Evolutionary conservation across 2,797 vertebrate species (phyloP), one percentile per base, ranked within the genome.

Genomic region (Lates japonicus): DNA sequence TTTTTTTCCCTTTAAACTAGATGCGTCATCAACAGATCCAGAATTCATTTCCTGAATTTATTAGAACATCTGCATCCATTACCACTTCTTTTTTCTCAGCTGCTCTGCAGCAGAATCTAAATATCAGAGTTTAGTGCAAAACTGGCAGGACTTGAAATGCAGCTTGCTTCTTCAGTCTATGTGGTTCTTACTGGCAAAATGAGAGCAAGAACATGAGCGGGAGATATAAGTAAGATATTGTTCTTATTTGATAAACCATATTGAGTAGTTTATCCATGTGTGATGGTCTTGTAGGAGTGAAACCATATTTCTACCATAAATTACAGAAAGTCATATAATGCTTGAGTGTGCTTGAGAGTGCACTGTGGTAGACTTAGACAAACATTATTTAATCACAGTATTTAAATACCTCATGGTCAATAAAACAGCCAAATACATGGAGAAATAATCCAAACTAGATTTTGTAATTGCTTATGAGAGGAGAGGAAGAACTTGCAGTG

Each of bases 401-500:
- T 82, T 77, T 73, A 76, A 77, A 70, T 74, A 69, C 81, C 39
- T 65, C 58, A 83, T 16, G 58, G 63, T 44, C 74, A 64, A 83
- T 82, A 63, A 83, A 82, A 85, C 44, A 51, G 76, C 39, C n/a
- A 71, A 64, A 74, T 29, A 35, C 58, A 59, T 57, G 31, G 44
- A 63, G 49, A 82, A 84, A 80, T 85, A 80, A 70, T 80, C 48
- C 63, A 76, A 85, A 73, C 12, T 39, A 39, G 42, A 42, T 76
- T 78, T 78, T 74, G 63, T 82, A 79, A 82, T 89, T 89, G 76
- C 83, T 75, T 88, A 48, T 22, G 69, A 78, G 75, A 68, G 75
- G 37, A 67, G 70, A 86, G 58, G 41, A 35, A 33, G 29, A 70
- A 59, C 7, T 5, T 41, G 3, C 51, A 22, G 22, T 35, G 59